Conservation (phyloP, 2,797 vertebrate species). For the Helarctos malayanus region DNA sequence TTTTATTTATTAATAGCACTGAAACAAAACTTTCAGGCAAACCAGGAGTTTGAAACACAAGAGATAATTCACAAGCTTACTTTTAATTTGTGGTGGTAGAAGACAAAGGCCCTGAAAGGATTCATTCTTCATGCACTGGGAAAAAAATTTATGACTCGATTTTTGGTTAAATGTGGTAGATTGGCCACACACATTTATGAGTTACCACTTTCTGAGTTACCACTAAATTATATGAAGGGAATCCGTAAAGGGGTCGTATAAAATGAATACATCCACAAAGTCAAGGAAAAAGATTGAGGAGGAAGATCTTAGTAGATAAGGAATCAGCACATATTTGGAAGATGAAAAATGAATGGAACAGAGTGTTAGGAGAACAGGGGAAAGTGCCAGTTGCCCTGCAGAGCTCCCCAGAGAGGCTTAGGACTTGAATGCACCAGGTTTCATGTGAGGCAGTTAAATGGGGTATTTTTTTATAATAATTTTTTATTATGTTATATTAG, state of each 20-base stretch:
- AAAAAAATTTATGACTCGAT: background rate
- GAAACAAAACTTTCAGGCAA: background rate
- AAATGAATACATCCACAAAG: background rate
- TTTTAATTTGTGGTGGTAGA: background rate
- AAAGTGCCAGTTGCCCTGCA: background rate
- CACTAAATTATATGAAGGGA: background rate
- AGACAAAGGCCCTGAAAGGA: background rate
- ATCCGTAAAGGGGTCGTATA: background rate
- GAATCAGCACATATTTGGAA: background rate
- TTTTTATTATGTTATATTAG: too few relatives aligned
- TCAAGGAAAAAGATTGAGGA: background rate
- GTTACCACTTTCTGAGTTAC: background rate
- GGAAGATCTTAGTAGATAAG: background rate
- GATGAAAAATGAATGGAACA: background rate
- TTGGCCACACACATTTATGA: background rate
- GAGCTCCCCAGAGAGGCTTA: background rate
- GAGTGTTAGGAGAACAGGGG: background rate
- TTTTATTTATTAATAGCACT: constrained; percentile 22
- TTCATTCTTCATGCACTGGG: background rate
- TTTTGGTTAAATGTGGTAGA: background rate
- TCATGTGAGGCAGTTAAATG: background rate
- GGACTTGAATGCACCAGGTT: background rate
- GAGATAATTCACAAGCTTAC: constrained; percentile 41
- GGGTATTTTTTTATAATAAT: too few relatives aligned
- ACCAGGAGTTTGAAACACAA: constrained; percentile 4